Evolutionary conservation across 2,797 vertebrate genomes (phyloP).

Genomic region (Tauraco hartlaubi): DNA sequence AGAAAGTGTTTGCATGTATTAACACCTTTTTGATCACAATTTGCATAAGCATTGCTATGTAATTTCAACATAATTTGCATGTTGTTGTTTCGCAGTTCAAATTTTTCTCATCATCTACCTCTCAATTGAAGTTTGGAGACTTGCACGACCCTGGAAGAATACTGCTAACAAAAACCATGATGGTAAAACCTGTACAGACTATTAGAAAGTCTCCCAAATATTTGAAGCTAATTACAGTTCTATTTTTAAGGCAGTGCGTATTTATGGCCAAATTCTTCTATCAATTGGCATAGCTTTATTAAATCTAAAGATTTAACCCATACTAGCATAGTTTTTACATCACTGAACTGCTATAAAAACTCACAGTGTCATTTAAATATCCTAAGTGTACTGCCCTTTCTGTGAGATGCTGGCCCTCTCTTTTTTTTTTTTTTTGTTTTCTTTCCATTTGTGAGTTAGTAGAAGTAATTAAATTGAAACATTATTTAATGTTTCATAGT

Average conservation of each 20-base stretch:
- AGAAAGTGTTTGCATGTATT: not conserved
- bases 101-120: slow-evolving; percentile 45
- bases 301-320: not conserved
- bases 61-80: slow-evolving; percentile 26
- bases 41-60: not conserved
- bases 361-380: not conserved
- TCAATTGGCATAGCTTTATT: not conserved
- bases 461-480: not conserved
- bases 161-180: not conserved
- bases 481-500: not conserved
- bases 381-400: not conserved
- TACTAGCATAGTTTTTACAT: not conserved
- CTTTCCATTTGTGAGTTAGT: not conserved
- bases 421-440: not conserved
- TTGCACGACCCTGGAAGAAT: not conserved
- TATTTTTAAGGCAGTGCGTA: not conserved
- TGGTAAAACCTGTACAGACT: not conserved
- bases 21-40: not conserved
- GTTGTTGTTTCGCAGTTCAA: slow-evolving; percentile 10
- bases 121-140: slow-evolving; percentile 27
- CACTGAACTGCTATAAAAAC: not conserved
- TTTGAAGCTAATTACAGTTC: not conserved
- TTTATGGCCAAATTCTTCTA: not conserved
- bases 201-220: not conserved
- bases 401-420: not conserved